Percentiles rank a stretch among this genome's conserved stretches.
These are phyloP conservation scores for Melanotus villosus DNA, from an alignment of 2,888 invertebrate genomes.

Conservation along the genomic window DNA sequence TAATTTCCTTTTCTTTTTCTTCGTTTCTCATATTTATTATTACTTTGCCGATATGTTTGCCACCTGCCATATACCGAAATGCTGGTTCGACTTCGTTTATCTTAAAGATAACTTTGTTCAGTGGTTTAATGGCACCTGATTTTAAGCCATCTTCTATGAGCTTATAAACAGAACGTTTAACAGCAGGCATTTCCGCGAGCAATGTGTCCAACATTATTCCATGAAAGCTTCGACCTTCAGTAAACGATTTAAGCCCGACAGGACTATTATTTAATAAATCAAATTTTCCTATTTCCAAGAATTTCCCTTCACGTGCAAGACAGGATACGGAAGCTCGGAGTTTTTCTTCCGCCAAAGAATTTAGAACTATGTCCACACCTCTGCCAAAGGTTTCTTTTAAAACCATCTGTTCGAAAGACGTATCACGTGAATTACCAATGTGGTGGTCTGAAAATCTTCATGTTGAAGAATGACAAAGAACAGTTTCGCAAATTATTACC, in stretches of 20 bases:
- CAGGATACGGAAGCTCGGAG: constrained; percentile 80
- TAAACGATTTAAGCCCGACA: constrained; percentile 78
- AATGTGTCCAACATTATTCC: constrained; percentile 82
- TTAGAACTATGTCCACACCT: constrained; percentile 94
- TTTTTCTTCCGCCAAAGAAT: constrained; percentile 94
- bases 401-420: constrained; percentile 90
- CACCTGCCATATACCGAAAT: constrained; percentile 76
- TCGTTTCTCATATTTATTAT: constrained; percentile 65
- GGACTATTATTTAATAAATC: constrained; percentile 80
- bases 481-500: too few relatives aligned
- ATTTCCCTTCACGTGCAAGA: constrained; percentile 75
- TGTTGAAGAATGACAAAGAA: neutral
- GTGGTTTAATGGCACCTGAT: constrained; percentile 78
- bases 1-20: constrained; percentile 61
- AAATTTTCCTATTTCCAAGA: constrained; percentile 90
- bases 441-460: constrained; percentile 68
- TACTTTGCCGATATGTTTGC: constrained; percentile 87
- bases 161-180: constrained; percentile 70
- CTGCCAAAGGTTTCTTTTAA: constrained; percentile 83
- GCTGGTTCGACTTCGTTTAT: constrained; percentile 80
- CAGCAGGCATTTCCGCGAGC: constrained; percentile 69
- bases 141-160: constrained; percentile 70
- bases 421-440: constrained; percentile 90
- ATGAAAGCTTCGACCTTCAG: constrained; percentile 82
- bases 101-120: constrained; percentile 76